A percentile compares a stretch with the other conserved stretches of the same genome.
Conservation (phyloP, 2,888 invertebrate genomes). For the Xanthorhoe spadicearia region DNA sequence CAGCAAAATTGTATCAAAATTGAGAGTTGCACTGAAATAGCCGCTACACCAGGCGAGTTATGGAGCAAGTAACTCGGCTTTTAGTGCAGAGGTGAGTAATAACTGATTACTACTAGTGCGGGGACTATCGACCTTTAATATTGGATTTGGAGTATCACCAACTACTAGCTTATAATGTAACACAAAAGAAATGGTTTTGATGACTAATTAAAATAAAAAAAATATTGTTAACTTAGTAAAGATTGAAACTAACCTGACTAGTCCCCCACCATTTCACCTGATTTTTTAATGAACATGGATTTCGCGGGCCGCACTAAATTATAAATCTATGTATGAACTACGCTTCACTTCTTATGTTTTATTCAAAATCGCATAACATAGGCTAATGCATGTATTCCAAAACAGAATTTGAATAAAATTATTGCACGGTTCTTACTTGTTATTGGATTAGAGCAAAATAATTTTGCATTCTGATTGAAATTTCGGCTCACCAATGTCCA, state of each 20-base stretch:
- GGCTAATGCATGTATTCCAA: background rate
- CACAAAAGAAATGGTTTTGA: too few relatives aligned
- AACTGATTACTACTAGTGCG: constrained; percentile 19
- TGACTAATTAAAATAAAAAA: too few relatives aligned
- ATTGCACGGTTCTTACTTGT: too few relatives aligned
- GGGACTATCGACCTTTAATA: constrained; percentile 19
- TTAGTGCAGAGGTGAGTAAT: constrained; percentile 37
- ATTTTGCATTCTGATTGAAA: constrained; percentile 13
- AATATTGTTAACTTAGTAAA: too few relatives aligned
- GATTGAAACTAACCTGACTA: too few relatives aligned
- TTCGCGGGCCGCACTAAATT: background rate
- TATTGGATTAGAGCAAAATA: background rate
- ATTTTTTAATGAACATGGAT: background rate
- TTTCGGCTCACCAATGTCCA: background rate
- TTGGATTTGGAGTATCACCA: background rate
- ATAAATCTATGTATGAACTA: background rate
- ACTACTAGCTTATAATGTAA: too few relatives aligned
- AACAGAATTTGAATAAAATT: constrained; percentile 1
- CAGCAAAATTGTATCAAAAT: constrained; percentile 44
- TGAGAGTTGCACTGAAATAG: constrained; percentile 32
- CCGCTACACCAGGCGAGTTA: constrained; percentile 37
- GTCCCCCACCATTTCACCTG: background rate
- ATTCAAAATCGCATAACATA: background rate
- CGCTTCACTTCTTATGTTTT: background rate
- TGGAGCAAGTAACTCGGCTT: constrained; percentile 40